A percentile compares a stretch with the other conserved stretches of the same genome.
Conservation (phyloP, 2,113 vertebrate species). For the Zeus faber region DNA sequence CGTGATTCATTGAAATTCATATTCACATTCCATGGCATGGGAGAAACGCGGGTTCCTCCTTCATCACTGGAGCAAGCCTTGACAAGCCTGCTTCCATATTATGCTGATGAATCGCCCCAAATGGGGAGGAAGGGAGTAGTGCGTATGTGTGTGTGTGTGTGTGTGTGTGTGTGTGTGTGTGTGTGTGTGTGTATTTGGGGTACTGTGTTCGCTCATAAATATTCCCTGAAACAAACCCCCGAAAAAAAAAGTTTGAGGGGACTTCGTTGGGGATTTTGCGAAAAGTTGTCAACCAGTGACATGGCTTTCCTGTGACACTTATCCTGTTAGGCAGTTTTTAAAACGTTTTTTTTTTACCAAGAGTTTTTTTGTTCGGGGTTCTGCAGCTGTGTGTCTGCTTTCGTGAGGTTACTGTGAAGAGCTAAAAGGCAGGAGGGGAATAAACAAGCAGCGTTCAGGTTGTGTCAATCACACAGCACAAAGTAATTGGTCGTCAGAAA, state of each 20-base stretch:
- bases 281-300: too few species aligned
- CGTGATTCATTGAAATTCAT: neutral
- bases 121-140: slow-evolving; percentile 21
- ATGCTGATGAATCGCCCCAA: slow-evolving; percentile 32
- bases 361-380: too few species aligned
- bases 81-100: slow-evolving; percentile 24
- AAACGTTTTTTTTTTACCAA: too few species aligned
- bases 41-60: neutral
- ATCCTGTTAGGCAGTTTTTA: too few species aligned
- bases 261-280: neutral
- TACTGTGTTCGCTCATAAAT: slow-evolving; percentile 16
- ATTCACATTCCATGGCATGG: neutral
- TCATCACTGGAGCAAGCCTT: slow-evolving; percentile 3
- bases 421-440: too few species aligned
- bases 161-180: neutral
- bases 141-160: neutral
- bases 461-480: too few species aligned
- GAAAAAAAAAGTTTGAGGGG: neutral
- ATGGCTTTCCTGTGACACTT: too few species aligned
- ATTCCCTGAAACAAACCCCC: slow-evolving; percentile 6
- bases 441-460: too few species aligned
- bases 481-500: too few species aligned
- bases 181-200: too few species aligned
- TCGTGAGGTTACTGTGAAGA: too few species aligned
- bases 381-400: too few species aligned